Evolutionary conservation across 2,113 vertebrate species (phyloP), one percentile per base, ranked within the genome.

Genomic region (Alethe diademata): DNA sequence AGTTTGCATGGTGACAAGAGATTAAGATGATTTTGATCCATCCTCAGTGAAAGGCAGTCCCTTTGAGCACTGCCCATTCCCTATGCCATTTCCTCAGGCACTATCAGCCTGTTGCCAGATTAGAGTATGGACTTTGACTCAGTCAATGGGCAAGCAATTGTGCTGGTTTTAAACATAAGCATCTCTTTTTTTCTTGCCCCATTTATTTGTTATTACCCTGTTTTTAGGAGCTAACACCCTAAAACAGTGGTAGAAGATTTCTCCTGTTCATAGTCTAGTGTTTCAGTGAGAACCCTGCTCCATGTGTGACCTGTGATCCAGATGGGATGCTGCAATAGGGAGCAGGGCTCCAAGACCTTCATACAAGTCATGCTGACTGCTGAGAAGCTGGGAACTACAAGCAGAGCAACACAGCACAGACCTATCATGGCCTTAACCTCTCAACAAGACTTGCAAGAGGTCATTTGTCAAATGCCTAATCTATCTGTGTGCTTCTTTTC

Each of bases 261-360:
- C 4, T 73, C 15, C 20, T 20, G 10, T 23, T 85, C 74, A 79
- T 1, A 36, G 26, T 18, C 61, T 45, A 16, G 22, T 61, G 57
- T 53, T 90, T 47, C 10, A 8, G 14, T 45, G 29, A 35, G 50
- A 92, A 42, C 35, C 42, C 31, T 65, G n/a, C 8, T 92, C 62
- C 33, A 29, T 3, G 19, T 8, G 5, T 38, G 36, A 82, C 13
- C 31, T 36, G 14, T 89, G 48, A 48, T 36, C 33, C 40, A 79
- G 40, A 66, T 24, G 28, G 43, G 38, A 57, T 69, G 28, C 40
- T 3, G 11, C 62, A 53, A 16, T 9, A 81, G 0, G 1, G n/a
- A 75, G 11, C 0, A 0, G 23, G 25, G 15, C 19, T 58, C 29
- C 56, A 40, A 19, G 38, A 60, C 35, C 14, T 28, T 53, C 18